Evolutionary conservation across 2,888 invertebrate genomes (phyloP), one percentile per base, ranked within the genome.

Genomic region (Oscheius sp.): DNA sequence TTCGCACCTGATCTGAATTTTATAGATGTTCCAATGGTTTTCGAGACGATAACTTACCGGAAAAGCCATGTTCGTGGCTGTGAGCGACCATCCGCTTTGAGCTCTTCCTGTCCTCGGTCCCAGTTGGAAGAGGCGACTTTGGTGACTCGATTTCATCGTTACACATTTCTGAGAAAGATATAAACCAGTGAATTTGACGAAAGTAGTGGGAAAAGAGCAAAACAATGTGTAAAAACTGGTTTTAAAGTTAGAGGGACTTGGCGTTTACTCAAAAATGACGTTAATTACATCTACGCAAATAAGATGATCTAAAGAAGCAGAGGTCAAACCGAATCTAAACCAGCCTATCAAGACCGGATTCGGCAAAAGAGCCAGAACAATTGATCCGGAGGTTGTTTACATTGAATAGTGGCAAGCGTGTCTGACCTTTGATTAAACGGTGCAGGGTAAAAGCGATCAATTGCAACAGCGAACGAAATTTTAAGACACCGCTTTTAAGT

Each of bases 1-100:
- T 84, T n/a, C 88, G 85, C 10, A 88, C 87, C 76, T 88, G 88
- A 57, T 88, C 88, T 79, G 66, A 13, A n/a, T 53, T 53, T 53
- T 21, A n/a, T n/a, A 1, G n/a, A 53, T 21, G 13, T 53, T 21
- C 21, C 4, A 53, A 53, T 21, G 11, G 53, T 13, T 53, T 53
- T 53, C 53, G 53, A 1, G 7, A 10, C 32, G 9, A 60, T 29
- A 55, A 53, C 29, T 35, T 59, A 79, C 81, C 81, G 37, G 79
- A 79, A 71, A 81, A 81, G 51, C 81, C 81, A 48, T 77, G 78
- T 71, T 81, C 78, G 66, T 79, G 76, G 13, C 75, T 76, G 60
- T 81, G 81, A 10, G 81, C 79, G 53, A 81, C 78, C 70, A 78
- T 79, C 58, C 81, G 70, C 58, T 81, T 81, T 29, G 79, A 79